These are phyloP conservation scores for Tricholaema leucomelas DNA, from an alignment of 2,113 vertebrate species.

Conservation along the genomic window DNA sequence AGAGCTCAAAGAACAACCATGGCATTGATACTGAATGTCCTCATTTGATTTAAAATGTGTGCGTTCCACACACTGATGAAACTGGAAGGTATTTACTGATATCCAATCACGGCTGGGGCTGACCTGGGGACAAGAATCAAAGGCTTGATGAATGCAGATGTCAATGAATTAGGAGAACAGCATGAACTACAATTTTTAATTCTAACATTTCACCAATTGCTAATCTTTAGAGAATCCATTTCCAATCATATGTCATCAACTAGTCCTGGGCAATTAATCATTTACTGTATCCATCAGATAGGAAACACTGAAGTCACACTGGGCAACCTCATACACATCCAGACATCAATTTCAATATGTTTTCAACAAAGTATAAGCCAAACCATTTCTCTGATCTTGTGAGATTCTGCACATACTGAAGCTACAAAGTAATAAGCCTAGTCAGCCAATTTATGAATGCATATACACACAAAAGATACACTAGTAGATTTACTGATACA, in stretches of 20 bases:
- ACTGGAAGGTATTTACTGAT: not conserved
- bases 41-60: not conserved
- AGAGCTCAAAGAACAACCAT: not conserved
- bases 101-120: not conserved
- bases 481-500: not conserved
- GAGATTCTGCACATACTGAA: not conserved
- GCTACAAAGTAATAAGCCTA: not conserved
- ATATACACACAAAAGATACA: not conserved
- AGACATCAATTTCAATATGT: not conserved
- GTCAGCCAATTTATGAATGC: not conserved
- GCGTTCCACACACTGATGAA: not conserved
- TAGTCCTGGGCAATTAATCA: not conserved
- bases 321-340: not conserved
- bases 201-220: not conserved
- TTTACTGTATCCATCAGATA: not conserved
- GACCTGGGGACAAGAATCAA: not conserved
- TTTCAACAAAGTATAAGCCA: not conserved
- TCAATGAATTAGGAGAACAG: not conserved
- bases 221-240: not conserved
- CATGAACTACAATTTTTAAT: not conserved
- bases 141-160: not conserved
- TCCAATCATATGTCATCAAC: not conserved
- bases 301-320: not conserved
- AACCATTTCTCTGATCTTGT: not conserved
- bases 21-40: not conserved